Evolutionary conservation across 53 echinoderm and acorn worm species (phyloP), one percentile per base, ranked within the genome.

Genomic region (Holothuria scabra): DNA sequence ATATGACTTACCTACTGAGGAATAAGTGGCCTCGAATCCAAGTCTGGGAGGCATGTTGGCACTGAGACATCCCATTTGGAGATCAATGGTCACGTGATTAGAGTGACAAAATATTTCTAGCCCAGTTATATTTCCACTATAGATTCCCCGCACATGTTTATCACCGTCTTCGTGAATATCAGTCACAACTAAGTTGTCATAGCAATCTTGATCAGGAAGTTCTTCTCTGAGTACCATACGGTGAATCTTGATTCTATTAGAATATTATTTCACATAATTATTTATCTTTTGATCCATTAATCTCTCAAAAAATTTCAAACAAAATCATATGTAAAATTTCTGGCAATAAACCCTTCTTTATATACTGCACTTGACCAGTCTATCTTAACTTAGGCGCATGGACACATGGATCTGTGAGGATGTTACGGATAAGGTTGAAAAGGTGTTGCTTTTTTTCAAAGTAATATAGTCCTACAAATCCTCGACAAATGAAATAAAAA

Each of bases 1-100:
- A 44, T 44, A 44, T 16, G 52, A 8, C 62, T 86, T 91, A 95
- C 96, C 93, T 11, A 93, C 79, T 41, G 86, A 76, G 22, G 89
- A 67, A 59, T 88, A 95, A 3, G 20, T 31, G 10, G 88, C 90
- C 31, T 87, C 93, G 81, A 95, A 87, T 13, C 93, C 93, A 30
- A 95, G 80, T 32, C 76, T 75, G 5, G 34, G 14, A 25, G 91
- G 86, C 93, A 91, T 93, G 46, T 84, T 64, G 0, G 90, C 88
- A 0, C 89, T 91, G 48, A 95, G 57, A 7, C 82, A 75, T 28
- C 89, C 93, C 25, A 95, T 90, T 34, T 41, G 22, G 6, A 93
- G 66, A 19, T 82, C 84, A 10, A 91, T 41, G 32, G 20, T 65
- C 31, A 95, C 81, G 34, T 89, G 89, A 74, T 93, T 91, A 21